Evolutionary conservation across 2,113 vertebrate genomes (phyloP), one percentile per base, ranked within the genome.

Genomic region (Mugil cephalus): DNA sequence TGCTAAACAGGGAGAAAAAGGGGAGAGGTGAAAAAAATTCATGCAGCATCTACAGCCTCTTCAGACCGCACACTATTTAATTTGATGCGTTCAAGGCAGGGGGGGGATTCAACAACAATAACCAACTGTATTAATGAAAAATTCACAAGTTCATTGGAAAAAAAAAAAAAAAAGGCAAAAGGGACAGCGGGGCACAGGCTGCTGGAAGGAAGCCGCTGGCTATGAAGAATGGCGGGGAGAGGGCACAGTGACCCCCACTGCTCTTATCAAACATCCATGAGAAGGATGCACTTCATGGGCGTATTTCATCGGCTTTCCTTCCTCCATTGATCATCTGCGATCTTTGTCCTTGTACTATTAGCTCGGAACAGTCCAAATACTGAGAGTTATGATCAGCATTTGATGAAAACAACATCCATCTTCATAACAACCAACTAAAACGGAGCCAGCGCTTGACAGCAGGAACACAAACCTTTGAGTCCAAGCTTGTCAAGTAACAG

Each of bases 31-130:
- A 86, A 79, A 30, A n/a, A 83, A 78, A 79, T 71, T 74, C 66
- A 69, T 55, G 53, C 74, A 77, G 79, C 77, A 74, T 67, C 65
- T 30, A 84, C 58, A 69, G 80, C 73, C 88, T 67, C 84, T 54
- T 88, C 80, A 66, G 74, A 83, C 73, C 85, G 79, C 71, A 77
- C 77, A 79, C 85, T 74, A 74, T 89, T 90, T 85, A 84, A 91
- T 83, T 88, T 89, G 72, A 83, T 82, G 80, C 85, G 78, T 87
- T 80, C 71, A 68, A 85, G 89, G 89, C 87, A n/a, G n/a, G 81
- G 86, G 60, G 80, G 89, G 88, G 88, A 88, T 78, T 87, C 74
- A 79, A 88, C 74, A 79, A 88, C 75, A 93, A 91, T 87, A 90
- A 87, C 76, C 69, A 81, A 80, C 77, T 85, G 87, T 59, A 85